Conservation (phyloP, 2,888 invertebrate species). For the Acleris laterana region DNA sequence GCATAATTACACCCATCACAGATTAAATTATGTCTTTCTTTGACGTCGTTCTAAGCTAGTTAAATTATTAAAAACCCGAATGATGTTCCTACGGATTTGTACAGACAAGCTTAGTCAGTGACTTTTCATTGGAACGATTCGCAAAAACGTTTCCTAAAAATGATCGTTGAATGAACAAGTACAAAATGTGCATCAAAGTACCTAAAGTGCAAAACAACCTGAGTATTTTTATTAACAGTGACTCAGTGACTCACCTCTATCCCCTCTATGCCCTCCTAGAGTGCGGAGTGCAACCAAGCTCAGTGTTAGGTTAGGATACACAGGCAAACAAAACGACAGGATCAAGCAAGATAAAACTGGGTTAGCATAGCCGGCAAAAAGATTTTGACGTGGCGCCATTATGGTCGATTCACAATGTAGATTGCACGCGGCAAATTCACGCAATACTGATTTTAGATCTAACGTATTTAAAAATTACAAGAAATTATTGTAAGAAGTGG, state of each 20-base stretch:
- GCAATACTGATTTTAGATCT: too few relatives aligned
- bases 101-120: too few relatives aligned
- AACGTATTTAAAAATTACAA: too few relatives aligned
- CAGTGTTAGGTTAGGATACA: constrained; percentile 75
- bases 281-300: constrained; percentile 76
- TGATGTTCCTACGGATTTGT: too few relatives aligned
- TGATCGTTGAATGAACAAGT: background rate
- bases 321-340: constrained; percentile 68
- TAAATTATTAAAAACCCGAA: background rate
- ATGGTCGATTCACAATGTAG: too few relatives aligned
- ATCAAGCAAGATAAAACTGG: constrained; percentile 55
- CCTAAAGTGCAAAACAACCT: constrained; percentile 15
- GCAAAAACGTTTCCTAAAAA: background rate
- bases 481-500: too few relatives aligned
- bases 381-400: too few relatives aligned
- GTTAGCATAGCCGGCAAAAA: background rate
- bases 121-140: too few relatives aligned
- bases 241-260: constrained; percentile 52
- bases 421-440: too few relatives aligned
- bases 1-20: too few relatives aligned
- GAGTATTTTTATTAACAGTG: constrained; percentile 45
- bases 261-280: constrained; percentile 82
- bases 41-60: too few relatives aligned
- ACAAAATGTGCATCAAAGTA: background rate
- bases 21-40: too few relatives aligned